phyloP scores from a whole-genome alignment of 92 coral and sea anemone species.

The Actinostola sp. region DNA sequence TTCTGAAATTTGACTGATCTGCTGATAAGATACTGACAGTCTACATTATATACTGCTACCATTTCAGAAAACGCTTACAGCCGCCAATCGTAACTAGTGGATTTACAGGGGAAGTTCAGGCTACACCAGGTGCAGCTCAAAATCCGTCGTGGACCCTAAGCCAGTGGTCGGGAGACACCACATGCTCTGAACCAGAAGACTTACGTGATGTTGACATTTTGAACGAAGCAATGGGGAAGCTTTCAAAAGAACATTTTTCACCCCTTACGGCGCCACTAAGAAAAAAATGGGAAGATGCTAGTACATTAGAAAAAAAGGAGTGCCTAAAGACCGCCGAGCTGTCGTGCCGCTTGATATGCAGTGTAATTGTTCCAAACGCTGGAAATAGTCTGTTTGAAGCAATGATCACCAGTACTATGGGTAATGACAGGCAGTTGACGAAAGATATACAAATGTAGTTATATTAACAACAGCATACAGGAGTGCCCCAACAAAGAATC shows the following conservation, averaged over 20 bases:
- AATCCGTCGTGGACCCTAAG: slow-evolving; percentile 34
- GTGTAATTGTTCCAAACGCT: slow-evolving; percentile 53
- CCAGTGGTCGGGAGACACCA: slow-evolving; percentile 29
- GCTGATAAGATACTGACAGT: no score
- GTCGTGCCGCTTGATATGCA: slow-evolving; percentile 50
- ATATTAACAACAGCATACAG: slow-evolving; percentile 40
- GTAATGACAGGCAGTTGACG: slow-evolving; percentile 8
- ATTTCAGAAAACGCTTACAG: slow-evolving; percentile 5
- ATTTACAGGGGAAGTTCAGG: slow-evolving; percentile 5
- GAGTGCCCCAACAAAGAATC: slow-evolving; percentile 41
- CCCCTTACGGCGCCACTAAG: slow-evolving; percentile 15
- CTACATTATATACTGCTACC: no score
- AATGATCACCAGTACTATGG: slow-evolving; percentile 1
- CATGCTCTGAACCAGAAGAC: slow-evolving; percentile 19
- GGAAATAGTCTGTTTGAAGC: slow-evolving; percentile 51
- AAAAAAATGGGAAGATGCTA: slow-evolving; percentile 34
- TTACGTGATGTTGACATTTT: slow-evolving; percentile 10
- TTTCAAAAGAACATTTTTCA: slow-evolving; percentile 1
- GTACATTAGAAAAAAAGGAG: slow-evolving; percentile 34
- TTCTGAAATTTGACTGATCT: no score
- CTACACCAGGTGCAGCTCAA: slow-evolving; percentile 16
- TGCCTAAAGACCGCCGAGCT: slow-evolving; percentile 36
- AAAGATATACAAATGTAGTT: slow-evolving; percentile 7
- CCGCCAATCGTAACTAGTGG: background rate
- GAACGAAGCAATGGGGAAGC: slow-evolving; percentile 33